Evolutionary conservation across 1,140 invertebrate species (phyloP), one percentile per base, ranked within the genome.

Genomic region (Drosophila jambulina): DNA sequence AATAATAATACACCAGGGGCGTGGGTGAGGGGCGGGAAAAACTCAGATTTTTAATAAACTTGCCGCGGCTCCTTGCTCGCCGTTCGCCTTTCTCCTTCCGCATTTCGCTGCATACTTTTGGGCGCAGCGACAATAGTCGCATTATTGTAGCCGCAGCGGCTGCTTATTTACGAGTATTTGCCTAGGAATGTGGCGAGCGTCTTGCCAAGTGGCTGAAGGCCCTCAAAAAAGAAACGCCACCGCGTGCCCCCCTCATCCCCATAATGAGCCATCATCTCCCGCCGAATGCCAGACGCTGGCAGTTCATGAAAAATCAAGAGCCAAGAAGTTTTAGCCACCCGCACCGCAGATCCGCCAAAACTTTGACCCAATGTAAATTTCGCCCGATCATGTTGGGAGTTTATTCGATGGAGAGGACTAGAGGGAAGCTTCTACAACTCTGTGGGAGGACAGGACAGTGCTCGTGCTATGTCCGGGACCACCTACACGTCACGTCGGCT

Each of bases 31-130:
- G 64, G 60, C 32, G 34, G 32, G 48, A 46, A 46, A 58, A 68
- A 75, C 80, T 84, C 69, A 75, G 82, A 83, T 88, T 88, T 87
- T 88, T 88, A 88, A 88, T 88, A 88, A 88, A 88, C 84, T 84
- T 83, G 72, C 77, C 80, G 53, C 51, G 49, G 36, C 54, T 78
- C 49, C 58, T 74, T 68, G 53, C 36, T 29, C 57, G 67, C 53
- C 54, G n/a, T 46, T 69, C 34, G 54, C 48, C 36, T 38, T 59
- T 21, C 42, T 36, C 65, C 25, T 32, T 49, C 58, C 67, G 78
- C 60, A 67, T 76, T 76, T 65, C 60, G 67, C 78, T 83, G 76
- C 83, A 80, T 69, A 72, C 60, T 82, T 80, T 59, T 49, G 77
- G 80, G 77, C 56, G 68, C 80, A 74, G 67, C 71, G 62, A 63